Evolutionary conservation across 2,113 vertebrate genomes (phyloP), one percentile per base, ranked within the genome.

Genomic region (Accipiter virgatus): DNA sequence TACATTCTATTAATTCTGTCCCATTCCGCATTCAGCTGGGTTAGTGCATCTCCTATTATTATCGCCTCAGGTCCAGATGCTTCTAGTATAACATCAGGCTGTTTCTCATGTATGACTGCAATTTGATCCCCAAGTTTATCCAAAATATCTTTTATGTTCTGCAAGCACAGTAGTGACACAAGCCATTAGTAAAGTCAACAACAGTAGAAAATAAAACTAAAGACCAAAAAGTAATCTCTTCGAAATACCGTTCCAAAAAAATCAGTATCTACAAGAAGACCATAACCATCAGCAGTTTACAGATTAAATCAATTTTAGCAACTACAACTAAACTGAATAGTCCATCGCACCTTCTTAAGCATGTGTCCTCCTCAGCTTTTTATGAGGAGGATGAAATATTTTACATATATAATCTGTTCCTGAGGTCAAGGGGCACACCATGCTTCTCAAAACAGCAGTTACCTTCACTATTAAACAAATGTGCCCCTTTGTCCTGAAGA

Each of bases 1-100:
- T 99, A 99, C 98, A 99, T 98, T 95, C 99, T 98, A 89, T 99
- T 99, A 96, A 99, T 97, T 86, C 98, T 98, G 97, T 99, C 99
- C 99, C 99, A 99, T 81, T 99, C 98, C 0, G 98, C 98, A 61
- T 99, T 99, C 95, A 99, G 31, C 94, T 99, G 99, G 18, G 98
- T 98, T 40, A 99, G 97, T 7, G 98, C 95, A 14, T 99, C 99
- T 47, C 98, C 98, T 38, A 99, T 99, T 95, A 99, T 99, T 66
- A 98, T 87, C 16, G 98, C 99, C 86, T 99, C 99, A 10, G 98
- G 94, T 31, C 98, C 98, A 42, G 99, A 98, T 34, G 99, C 99
- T 83, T 98, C 98, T 10, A 97, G 81, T 47, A 99, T 98, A 87
- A 98, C 98, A 65, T 99, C 99, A 2, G 99, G 99, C 55, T 99